Conservation (phyloP, 2,888 invertebrate genomes). For the Nyleta sp. region DNA sequence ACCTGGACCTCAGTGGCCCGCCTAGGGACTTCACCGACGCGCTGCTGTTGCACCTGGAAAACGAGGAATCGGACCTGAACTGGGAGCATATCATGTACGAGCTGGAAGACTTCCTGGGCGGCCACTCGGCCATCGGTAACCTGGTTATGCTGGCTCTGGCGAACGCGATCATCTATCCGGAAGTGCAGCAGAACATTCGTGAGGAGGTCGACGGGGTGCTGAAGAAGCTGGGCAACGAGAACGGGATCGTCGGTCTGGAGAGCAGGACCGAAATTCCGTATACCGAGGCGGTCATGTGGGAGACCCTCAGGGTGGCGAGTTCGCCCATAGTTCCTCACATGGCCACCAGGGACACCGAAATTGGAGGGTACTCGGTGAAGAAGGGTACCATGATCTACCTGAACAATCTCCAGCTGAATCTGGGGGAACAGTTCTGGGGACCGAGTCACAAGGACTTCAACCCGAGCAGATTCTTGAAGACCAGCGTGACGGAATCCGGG, state of each 20-base stretch:
- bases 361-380: conserved; percentile 88
- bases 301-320: conserved; percentile 90
- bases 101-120: conserved; percentile 94
- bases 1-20: conserved; percentile 83
- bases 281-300: conserved; percentile 91
- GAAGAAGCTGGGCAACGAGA: conserved; percentile 77
- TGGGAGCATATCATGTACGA: conserved; percentile 92
- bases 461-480: conserved; percentile 89
- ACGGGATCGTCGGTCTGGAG: conserved; percentile 85
- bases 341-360: conserved; percentile 89
- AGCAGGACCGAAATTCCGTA: conserved; percentile 89
- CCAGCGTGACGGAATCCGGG: conserved; percentile 72
- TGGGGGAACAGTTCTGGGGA: conserved; percentile 89
- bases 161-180: conserved; percentile 87
- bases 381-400: conserved; percentile 92
- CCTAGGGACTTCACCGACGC: conserved; percentile 92
- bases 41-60: conserved; percentile 87
- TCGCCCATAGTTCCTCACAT: conserved; percentile 96
- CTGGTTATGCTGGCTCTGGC: conserved; percentile 90
- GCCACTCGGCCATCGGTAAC: conserved; percentile 94
- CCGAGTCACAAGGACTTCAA: conserved; percentile 87
- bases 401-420: conserved; percentile 92
- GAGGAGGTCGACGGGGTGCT: conserved; percentile 86
- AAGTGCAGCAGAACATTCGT: conserved; percentile 86
- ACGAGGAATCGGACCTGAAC: conserved; percentile 86